Evolutionary conservation across 2,888 invertebrate species (phyloP).

Genomic region (Cephus pulcher): DNA sequence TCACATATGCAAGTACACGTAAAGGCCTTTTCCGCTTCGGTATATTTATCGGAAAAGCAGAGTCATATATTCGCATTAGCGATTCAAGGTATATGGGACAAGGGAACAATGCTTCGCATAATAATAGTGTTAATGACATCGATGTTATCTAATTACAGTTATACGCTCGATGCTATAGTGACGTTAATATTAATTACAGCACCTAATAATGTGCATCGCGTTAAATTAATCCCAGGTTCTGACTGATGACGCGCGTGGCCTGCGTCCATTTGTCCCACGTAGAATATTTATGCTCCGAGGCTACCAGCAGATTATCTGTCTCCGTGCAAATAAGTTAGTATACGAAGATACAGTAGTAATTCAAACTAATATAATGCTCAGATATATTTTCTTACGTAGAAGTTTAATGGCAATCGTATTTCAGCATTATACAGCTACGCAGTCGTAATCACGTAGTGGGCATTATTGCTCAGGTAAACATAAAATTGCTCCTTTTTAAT

Average conservation of each 20-base stretch:
- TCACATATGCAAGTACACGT: background rate
- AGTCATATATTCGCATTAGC: slow-evolving; percentile 16
- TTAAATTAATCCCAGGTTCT: slow-evolving; percentile 41
- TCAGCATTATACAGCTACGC: background rate
- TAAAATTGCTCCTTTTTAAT: background rate
- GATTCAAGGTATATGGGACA: slow-evolving; percentile 14
- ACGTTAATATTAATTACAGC: slow-evolving; percentile 46
- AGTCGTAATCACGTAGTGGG: background rate
- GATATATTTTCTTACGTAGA: background rate
- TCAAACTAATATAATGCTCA: background rate
- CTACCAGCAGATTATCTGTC: slow-evolving; percentile 23
- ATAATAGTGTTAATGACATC: slow-evolving; percentile 48
- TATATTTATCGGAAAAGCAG: background rate
- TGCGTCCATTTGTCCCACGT: slow-evolving; percentile 36
- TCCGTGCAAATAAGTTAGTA: background rate
- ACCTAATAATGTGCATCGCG: slow-evolving; percentile 37
- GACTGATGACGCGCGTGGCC: slow-evolving; percentile 35
- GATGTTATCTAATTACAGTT: slow-evolving; percentile 51
- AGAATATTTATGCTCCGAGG: slow-evolving; percentile 40
- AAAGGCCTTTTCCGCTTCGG: background rate
- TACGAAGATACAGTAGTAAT: background rate
- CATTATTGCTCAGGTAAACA: background rate
- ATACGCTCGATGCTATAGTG: slow-evolving; percentile 32
- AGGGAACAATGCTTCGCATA: slow-evolving; percentile 21
- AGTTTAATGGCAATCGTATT: background rate